A percentile compares a stretch with the other conserved stretches of the same genome.
These are phyloP conservation scores for human DNA, from an alignment of 2,113 vertebrate genomes.

Conservation along the genomic window GRCh38 chr18:73448501-73449000, in stretches of 20 bases:
- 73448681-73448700: neutral
- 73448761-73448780: neutral
- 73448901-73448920: neutral
- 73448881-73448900: neutral
- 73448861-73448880: neutral
- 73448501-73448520: rapidly evolving
- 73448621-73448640: neutral
- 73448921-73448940: neutral
- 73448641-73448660: neutral
- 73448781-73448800: neutral
- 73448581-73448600: no score
- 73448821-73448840: neutral
- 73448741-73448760: neutral
- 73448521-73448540: no score
- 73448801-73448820: neutral
- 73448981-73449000: neutral
- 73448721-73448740: neutral
- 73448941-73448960: neutral
- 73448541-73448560: neutral
- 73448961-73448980: neutral
- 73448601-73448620: neutral
- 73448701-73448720: neutral
- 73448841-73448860: neutral
- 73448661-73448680: neutral
- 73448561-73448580: rapidly evolving